Evolutionary conservation across 1,140 invertebrate species (phyloP).

Genomic region (Brachionus koreanus): DNA sequence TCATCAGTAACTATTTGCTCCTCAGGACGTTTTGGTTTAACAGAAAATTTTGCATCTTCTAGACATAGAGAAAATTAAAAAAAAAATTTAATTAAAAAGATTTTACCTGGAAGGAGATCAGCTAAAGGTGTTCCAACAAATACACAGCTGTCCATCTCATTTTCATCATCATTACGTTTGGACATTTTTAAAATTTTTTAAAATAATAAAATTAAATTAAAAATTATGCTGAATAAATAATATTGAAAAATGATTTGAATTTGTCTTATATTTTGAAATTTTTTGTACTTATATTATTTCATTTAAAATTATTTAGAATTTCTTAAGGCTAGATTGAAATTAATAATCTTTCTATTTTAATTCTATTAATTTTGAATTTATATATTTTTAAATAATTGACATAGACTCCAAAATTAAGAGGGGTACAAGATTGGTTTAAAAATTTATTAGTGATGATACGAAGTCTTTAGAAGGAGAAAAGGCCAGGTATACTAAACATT

Average conservation of each 20-base stretch:
- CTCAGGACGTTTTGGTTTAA: constrained; percentile 32
- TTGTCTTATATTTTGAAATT: neutral
- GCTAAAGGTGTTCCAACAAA: constrained; percentile 20
- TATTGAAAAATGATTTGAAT: neutral
- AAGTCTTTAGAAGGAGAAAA: too few relatives aligned
- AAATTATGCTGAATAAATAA: neutral
- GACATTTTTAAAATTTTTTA: neutral
- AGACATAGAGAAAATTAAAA: neutral
- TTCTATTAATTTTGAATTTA: too few relatives aligned
- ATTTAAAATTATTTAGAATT: too few relatives aligned
- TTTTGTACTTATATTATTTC: neutral
- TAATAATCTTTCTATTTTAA: too few relatives aligned
- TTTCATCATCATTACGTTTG: neutral
- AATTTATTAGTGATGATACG: too few relatives aligned
- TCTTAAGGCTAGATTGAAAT: too few relatives aligned
- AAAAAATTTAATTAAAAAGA: too few relatives aligned
- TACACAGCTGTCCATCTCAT: constrained; percentile 31
- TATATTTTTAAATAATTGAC: too few relatives aligned
- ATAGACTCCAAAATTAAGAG: too few relatives aligned
- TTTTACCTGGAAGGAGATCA: constrained; percentile 13
- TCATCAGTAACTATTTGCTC: constrained; percentile 44
- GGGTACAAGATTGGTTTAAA: too few relatives aligned
- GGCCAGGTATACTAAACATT: too few relatives aligned
- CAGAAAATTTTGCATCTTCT: constrained; percentile 43
- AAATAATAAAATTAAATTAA: neutral